phyloP scores from a whole-genome alignment of 1,140 invertebrate genomes.

The Drosophila jambulina region DNA sequence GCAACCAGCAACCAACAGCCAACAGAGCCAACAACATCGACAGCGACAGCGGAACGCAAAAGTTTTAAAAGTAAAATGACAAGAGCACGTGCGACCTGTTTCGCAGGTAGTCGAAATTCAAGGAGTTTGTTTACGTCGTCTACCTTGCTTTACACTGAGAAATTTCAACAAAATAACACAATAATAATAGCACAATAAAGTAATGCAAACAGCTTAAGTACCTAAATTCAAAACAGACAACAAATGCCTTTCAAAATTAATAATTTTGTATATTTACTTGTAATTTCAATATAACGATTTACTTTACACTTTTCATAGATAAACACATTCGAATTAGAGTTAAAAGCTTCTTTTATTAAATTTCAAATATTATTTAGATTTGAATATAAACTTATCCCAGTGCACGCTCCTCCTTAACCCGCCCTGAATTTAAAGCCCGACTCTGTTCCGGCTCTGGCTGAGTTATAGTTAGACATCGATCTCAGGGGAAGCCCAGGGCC shows the following conservation, averaged over 20 bases:
- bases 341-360: too few relatives aligned
- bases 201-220: background rate
- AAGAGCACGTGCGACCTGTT: slow-evolving; percentile 75
- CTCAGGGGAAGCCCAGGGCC: slow-evolving; percentile 51
- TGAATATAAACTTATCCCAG: background rate
- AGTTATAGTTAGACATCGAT: slow-evolving; percentile 79
- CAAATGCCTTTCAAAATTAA: background rate
- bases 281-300: background rate
- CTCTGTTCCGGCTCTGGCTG: slow-evolving; percentile 38
- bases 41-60: slow-evolving; percentile 72
- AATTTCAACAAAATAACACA: too few relatives aligned
- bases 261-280: background rate
- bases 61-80: slow-evolving; percentile 82
- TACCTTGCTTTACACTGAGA: slow-evolving; percentile 17
- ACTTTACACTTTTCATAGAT: background rate
- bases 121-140: slow-evolving; percentile 61
- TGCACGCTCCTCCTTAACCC: background rate
- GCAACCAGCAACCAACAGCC: slow-evolving; percentile 27
- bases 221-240: too few relatives aligned
- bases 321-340: too few relatives aligned
- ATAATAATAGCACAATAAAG: background rate
- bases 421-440: background rate
- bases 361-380: background rate
- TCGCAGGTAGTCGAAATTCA: slow-evolving; percentile 49
- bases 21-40: slow-evolving; percentile 41